Evolutionary conservation across 2,888 invertebrate species (phyloP).

Genomic region (Rutpela maculata): DNA sequence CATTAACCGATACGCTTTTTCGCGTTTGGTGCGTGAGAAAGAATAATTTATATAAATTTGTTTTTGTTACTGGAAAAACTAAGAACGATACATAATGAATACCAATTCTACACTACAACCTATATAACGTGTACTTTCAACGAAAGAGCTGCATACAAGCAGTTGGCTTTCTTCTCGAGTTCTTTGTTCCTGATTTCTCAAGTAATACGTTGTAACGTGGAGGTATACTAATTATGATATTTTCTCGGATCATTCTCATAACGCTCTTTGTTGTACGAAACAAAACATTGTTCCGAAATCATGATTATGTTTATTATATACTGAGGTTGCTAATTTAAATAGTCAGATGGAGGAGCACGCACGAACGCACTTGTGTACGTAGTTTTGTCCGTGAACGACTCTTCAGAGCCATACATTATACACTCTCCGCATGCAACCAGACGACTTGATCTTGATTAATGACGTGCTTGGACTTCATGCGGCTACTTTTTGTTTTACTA

Average conservation of each 20-base stretch:
- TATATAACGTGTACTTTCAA: conserved; percentile 4
- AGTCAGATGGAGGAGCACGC: conserved; percentile 48
- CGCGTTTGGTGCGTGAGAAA: conserved; percentile 3
- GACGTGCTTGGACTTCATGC: conserved; percentile 60
- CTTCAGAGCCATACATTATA: conserved; percentile 43
- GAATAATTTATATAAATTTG: conserved; percentile 7
- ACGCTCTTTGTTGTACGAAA: conserved; percentile 19
- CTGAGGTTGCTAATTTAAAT: conserved; percentile 48
- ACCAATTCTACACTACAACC: conserved; percentile 16
- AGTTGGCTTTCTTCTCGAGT: conserved; percentile 28
- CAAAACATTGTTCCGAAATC: conserved; percentile 33
- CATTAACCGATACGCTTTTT: neutral
- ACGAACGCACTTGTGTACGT: conserved; percentile 36
- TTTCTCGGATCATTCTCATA: conserved; percentile 35
- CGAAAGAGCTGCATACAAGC: conserved; percentile 31
- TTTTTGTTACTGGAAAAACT: conserved; percentile 4
- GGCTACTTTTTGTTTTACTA: conserved; percentile 63
- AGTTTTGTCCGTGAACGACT: conserved; percentile 16
- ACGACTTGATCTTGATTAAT: conserved; percentile 64
- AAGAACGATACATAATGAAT: neutral
- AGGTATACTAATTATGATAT: conserved; percentile 25
- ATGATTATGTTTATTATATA: conserved; percentile 35
- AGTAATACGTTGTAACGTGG: conserved; percentile 13
- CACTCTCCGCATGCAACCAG: conserved; percentile 61
- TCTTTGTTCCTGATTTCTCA: conserved; percentile 41